phyloP scores from a whole-genome alignment of 2,797 vertebrate species.

The Amniataba percoides region DNA sequence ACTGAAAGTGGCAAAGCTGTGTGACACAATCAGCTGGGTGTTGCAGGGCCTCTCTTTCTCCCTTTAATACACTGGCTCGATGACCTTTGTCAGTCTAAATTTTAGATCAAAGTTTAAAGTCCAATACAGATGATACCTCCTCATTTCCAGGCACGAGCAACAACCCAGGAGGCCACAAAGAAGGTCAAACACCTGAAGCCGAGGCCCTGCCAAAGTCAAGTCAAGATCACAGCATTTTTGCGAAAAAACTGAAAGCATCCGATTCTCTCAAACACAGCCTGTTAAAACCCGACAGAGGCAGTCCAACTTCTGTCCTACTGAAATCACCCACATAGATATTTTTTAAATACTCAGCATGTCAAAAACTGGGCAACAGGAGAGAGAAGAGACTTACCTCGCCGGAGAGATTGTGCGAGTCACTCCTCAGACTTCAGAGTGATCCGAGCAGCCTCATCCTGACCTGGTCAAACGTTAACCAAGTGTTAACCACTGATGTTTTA shows the following conservation, averaged over 20 bases:
- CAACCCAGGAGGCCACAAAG: slow-evolving; percentile 4
- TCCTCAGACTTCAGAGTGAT: slow-evolving; percentile 56
- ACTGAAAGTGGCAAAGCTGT: neutral
- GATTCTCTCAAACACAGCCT: neutral
- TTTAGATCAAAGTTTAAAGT: neutral
- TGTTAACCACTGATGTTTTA: slow-evolving; percentile 83
- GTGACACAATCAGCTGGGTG: neutral
- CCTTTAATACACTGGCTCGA: neutral
- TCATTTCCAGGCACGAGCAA: neutral
- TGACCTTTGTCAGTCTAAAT: slow-evolving; percentile 54
- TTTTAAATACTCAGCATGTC: slow-evolving; percentile 23
- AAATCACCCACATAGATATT: neutral
- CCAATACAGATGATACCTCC: neutral
- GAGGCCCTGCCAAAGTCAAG: slow-evolving; percentile 78
- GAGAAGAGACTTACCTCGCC: slow-evolving; percentile 75
- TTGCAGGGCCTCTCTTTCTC: slow-evolving; percentile 6
- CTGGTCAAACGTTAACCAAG: slow-evolving; percentile 87
- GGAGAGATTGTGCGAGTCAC: slow-evolving; percentile 69
- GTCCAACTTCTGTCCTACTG: slow-evolving; percentile 6
- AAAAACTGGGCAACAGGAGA: slow-evolving; percentile 18
- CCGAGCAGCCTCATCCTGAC: slow-evolving; percentile 62
- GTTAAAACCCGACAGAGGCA: neutral
- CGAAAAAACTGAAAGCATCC: slow-evolving; percentile 29
- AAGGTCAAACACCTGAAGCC: slow-evolving; percentile 37
- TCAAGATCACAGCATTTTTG: slow-evolving; percentile 71